Base-by-base conservation (phyloP, 2,113 vertebrate species). In the Platichthys stellatus region DNA sequence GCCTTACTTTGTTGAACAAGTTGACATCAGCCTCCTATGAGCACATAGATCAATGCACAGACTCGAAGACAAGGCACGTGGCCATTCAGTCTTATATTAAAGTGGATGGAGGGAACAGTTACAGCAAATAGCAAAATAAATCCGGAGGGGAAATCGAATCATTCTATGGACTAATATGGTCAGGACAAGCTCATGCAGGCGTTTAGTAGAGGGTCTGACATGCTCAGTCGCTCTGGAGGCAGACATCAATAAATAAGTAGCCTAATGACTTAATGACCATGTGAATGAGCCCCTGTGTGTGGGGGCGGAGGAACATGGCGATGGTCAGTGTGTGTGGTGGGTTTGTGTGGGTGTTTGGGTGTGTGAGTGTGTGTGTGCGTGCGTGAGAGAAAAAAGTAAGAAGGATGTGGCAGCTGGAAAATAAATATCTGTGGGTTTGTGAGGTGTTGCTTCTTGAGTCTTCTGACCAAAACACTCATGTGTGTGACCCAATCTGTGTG, bases 241-340 rank as follows among this genome's bases (percentile, higher is more conserved):
- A 88, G 51, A 87, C 86, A 86, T 86, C 90, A 91, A 93, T 90
- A 92, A 93, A 93, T 92, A 90, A 82, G 85, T 80, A 59, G 80
- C 78, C 83, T 90, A 91, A 93, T 90, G 84, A 90, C 86, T 92
- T 91, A 89, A 93, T 86, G 89, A 87, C 81, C 81, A 74, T 83
- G 82, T 90, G 89, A 89, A 90, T 83, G 84, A 80, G 86, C 24
- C 59, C 85, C 69, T 89, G 76, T 90, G 86, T 85, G 67, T 71
- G 63, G 65, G 75, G 61, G 69, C 4, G 57, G 65, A 24, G 76
- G 63, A 24, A 35, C 60, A 71, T 28, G 75, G 69, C 62, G 53
- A 62, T 78, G 71, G 80, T 82, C 63, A 69, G 65, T 59, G 23
- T 23, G 56, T 24, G 23, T 24, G 21, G 58, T 61, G 62, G 54